Percentiles rank a stretch among this genome's conserved stretches.
These are phyloP conservation scores for Megastigmus dorsalis DNA, from an alignment of 2,888 invertebrate genomes.

Conservation along the genomic window DNA sequence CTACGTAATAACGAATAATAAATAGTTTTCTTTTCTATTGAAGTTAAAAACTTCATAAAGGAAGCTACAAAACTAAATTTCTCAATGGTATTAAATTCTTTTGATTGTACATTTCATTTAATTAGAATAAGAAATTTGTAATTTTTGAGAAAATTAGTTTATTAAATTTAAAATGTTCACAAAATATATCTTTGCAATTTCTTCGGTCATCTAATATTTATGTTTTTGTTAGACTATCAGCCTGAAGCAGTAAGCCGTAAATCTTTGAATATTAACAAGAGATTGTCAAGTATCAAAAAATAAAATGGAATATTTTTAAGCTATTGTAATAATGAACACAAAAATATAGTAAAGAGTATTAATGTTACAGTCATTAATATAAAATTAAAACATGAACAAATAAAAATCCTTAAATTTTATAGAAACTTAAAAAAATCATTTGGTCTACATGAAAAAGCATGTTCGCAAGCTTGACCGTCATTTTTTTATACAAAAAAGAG, in stretches of 20 bases:
- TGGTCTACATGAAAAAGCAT: slow-evolving; percentile 28
- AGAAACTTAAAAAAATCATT: slow-evolving; percentile 1
- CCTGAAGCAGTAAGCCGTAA: slow-evolving; percentile 34
- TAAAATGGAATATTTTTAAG: too few species aligned
- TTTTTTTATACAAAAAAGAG: not conserved
- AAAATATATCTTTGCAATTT: too few species aligned
- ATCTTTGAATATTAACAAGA: not conserved
- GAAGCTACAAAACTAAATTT: slow-evolving; percentile 6
- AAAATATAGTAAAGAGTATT: too few species aligned
- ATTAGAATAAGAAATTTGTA: too few species aligned
- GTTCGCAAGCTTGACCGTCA: slow-evolving; percentile 16
- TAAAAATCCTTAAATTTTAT: not conserved
- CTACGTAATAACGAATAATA: slow-evolving; percentile 1
- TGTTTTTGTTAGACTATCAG: slow-evolving; percentile 18
- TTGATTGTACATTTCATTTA: too few species aligned
- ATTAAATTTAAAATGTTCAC: not conserved
- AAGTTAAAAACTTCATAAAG: too few species aligned
- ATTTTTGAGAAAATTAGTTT: slow-evolving; percentile 1
- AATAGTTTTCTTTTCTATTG: slow-evolving; percentile 3
- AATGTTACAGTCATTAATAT: too few species aligned
- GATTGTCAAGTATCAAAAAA: not conserved
- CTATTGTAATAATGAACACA: too few species aligned
- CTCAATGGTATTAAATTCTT: not conserved
- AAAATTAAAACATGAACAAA: not conserved
- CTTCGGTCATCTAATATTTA: not conserved